Conservation (phyloP, 2,113 vertebrate genomes). For the Aptenodytes patagonicus region DNA sequence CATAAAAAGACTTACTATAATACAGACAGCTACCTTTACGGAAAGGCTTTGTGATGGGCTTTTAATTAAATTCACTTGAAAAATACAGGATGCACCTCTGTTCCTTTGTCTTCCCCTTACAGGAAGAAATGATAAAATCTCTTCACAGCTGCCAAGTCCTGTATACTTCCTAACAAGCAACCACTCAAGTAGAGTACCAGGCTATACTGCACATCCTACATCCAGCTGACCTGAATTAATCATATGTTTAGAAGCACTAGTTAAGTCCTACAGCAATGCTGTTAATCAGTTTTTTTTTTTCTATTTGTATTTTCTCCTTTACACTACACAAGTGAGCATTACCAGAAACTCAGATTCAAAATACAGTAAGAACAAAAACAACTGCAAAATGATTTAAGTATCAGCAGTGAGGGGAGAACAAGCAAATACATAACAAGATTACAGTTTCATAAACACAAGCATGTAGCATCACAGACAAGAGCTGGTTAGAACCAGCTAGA, state of each 20-base stretch:
- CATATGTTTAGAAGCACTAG: not conserved
- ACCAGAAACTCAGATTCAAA: not conserved
- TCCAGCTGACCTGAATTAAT: not conserved
- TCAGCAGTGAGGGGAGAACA: not conserved
- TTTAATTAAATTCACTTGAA: conserved; percentile 17
- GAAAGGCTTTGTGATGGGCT: not conserved
- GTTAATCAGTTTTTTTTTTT: not conserved
- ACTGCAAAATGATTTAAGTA: not conserved
- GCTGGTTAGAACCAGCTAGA: conserved; percentile 28
- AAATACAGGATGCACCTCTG: not conserved
- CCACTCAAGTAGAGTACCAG: not conserved
- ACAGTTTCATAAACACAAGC: conserved; percentile 19
- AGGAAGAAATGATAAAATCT: not conserved
- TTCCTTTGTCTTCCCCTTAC: not conserved
- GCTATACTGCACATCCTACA: not conserved
- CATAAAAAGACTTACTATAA: not conserved
- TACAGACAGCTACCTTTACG: not conserved
- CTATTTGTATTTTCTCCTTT: not conserved
- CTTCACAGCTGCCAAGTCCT: not conserved
- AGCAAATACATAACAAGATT: conserved; percentile 20
- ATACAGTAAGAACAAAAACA: not conserved
- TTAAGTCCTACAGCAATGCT: not conserved
- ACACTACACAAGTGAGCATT: not conserved
- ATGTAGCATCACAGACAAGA: conserved; percentile 8
- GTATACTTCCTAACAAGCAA: not conserved